Conservation (phyloP, 2,888 invertebrate genomes). For the Hermaeophaga mercurialis region DNA sequence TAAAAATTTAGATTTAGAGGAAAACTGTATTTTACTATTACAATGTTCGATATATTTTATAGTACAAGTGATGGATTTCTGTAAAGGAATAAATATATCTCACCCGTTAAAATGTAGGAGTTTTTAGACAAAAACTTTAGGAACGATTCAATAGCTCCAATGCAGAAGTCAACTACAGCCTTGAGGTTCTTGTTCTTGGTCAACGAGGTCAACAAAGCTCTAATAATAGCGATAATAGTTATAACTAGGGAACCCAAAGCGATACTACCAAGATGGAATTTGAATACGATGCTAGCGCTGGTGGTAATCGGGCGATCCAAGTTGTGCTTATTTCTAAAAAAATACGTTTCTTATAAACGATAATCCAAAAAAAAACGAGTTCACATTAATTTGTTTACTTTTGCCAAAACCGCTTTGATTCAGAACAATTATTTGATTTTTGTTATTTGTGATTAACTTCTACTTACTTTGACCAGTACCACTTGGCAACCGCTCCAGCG, state of each 20-base stretch:
- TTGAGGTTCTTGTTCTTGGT: slow-evolving; percentile 34
- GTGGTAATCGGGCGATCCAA: slow-evolving; percentile 39
- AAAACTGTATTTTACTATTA: no score
- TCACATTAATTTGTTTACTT: slow-evolving; percentile 2
- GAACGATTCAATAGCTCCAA: slow-evolving; percentile 35
- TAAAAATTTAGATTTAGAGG: no score
- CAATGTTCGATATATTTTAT: no score
- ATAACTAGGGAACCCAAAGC: slow-evolving; percentile 45
- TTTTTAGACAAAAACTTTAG: slow-evolving; percentile 46
- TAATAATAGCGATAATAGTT: slow-evolving; percentile 40
- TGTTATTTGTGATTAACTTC: no score
- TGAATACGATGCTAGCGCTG: slow-evolving; percentile 36
- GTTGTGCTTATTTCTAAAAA: slow-evolving; percentile 41
- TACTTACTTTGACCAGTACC: slow-evolving; percentile 67
- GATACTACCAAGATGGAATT: slow-evolving; percentile 43
- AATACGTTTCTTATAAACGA: slow-evolving; percentile 5
- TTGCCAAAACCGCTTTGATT: no score
- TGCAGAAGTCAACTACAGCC: slow-evolving; percentile 27
- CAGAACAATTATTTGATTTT: no score
- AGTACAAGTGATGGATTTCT: no score
- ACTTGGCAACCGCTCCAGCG: slow-evolving; percentile 65
- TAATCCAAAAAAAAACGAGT: not conserved
- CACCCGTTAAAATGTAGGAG: slow-evolving; percentile 47
- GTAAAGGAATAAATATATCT: slow-evolving; percentile 11
- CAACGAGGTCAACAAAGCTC: slow-evolving; percentile 32